These are phyloP conservation scores for Parnassius orleans DNA, from an alignment of 2,888 invertebrate species.

Conservation along the genomic window DNA sequence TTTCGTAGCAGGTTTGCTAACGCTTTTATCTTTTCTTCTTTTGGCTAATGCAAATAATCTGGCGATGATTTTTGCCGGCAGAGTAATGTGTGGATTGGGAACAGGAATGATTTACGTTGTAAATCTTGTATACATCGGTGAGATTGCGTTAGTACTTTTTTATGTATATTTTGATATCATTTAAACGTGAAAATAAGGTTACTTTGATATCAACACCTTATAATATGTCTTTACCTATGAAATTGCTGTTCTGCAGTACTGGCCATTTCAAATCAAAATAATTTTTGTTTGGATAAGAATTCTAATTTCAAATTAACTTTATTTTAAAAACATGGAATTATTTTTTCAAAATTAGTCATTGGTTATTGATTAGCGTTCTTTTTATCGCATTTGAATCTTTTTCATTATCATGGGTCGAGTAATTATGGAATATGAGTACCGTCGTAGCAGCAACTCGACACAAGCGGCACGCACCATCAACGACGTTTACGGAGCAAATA, in stretches of 20 bases:
- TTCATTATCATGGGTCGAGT: no score
- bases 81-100: constrained; percentile 38
- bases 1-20: constrained; percentile 11
- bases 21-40: constrained; percentile 19
- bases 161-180: not conserved
- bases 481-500: no score
- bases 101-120: constrained; percentile 35
- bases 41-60: constrained; percentile 30
- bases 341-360: no score
- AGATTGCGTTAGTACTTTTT: constrained; percentile 42
- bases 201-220: not conserved
- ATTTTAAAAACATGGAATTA: no score
- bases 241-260: no score
- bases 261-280: no score
- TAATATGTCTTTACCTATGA: not conserved
- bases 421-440: no score
- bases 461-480: no score
- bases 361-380: no score
- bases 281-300: no score
- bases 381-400: no score
- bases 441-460: not conserved
- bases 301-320: no score
- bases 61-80: constrained; percentile 34
- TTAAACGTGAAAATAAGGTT: not conserved
- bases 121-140: constrained; percentile 42